A percentile compares a stretch with the other conserved stretches of the same genome.
Evolutionary conservation across 2,113 vertebrate species (phyloP).

Genomic region (Galemys pyrenaicus): DNA sequence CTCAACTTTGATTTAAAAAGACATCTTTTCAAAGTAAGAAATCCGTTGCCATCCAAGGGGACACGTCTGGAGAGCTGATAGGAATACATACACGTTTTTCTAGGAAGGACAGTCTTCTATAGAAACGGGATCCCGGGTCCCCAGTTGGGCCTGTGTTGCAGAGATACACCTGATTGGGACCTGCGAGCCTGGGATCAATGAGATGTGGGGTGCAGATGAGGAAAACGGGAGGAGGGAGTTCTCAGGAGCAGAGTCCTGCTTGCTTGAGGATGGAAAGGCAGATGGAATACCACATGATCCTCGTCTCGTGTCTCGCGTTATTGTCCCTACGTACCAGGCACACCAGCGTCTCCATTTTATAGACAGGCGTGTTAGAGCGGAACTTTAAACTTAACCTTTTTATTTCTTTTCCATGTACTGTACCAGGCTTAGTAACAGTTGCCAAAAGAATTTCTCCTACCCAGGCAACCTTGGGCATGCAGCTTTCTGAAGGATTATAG

Average conservation of each 20-base stretch:
- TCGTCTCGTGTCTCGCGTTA: neutral
- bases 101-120: neutral
- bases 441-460: neutral
- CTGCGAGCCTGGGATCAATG: neutral
- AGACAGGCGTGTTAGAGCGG: neutral
- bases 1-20: conserved; percentile 1
- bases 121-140: neutral
- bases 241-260: neutral
- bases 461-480: neutral
- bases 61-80: neutral
- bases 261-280: neutral
- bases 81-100: neutral
- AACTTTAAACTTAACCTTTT: neutral
- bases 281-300: neutral
- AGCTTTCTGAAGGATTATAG: neutral
- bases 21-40: neutral
- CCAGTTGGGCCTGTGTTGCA: neutral
- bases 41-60: neutral
- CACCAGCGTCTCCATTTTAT: neutral
- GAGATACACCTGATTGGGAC: neutral
- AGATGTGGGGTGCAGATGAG: neutral
- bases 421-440: neutral
- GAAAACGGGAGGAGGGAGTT: neutral
- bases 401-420: neutral
- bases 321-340: no score